Base-by-base conservation (phyloP, 2,888 invertebrate genomes). In the Eilema sororculum region DNA sequence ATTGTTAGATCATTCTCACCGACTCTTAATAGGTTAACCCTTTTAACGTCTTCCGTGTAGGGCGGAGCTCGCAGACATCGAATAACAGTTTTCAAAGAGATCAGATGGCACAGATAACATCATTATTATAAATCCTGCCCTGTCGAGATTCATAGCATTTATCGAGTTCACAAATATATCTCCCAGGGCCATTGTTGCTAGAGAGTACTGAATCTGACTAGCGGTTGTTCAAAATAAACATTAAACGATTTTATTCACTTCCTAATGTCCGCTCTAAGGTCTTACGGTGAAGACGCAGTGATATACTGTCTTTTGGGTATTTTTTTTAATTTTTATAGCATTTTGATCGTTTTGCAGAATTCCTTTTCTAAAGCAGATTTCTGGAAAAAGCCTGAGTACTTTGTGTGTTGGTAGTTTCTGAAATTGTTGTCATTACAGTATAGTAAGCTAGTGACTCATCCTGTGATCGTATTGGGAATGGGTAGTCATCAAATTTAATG, bases 191-290 rank as follows among this genome's bases (percentile, higher is more conserved):
- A 73, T 78, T 75, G 78, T 79, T 69, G 77, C 65, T 78, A 72
- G 71, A 79, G 74, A 79, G 67, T 73, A 78, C 72, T 80, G 78
- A 79, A 83, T 80, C 73, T 65, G 46, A 77, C 79, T 73, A 72
- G 65, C 69, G 59, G 77, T 79, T 71, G 74, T 81, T 77, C 63
- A 73, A 78, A 77, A 82, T 78, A 82, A 76, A 79, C 81, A 75
- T 76, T 75, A 70, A 74, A 78, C 63, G 46, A 71, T 79, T 82
- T 82, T 80, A 82, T 82, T 69, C 68, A 76, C 81, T 82, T 82
- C 82, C 79, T 82, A 77, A 82, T 82, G 79, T 75, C 72, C 57
- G 74, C 66, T 68, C 56, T 82, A 82, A 82, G 82, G 81, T 82
- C 81, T 65, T 62, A 25, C 65, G 24, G 37, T 71, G 69, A 75